phyloP scores from a whole-genome alignment of 2,888 invertebrate species.

The Saturnia japonica region DNA sequence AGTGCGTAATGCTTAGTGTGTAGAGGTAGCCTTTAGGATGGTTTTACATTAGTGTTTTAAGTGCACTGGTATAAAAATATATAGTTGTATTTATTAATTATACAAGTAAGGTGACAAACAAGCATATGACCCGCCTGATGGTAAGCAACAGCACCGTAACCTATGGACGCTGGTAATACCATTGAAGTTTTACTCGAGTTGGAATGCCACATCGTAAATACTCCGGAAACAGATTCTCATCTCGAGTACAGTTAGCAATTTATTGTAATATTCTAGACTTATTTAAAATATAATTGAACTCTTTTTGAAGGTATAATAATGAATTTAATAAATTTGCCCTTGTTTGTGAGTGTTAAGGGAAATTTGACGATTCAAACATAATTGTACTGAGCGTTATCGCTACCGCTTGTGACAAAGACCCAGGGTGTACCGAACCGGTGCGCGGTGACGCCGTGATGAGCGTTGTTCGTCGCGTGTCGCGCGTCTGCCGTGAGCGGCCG shows the following conservation, averaged over 20 bases:
- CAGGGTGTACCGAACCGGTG: neutral
- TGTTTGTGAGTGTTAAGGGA: neutral
- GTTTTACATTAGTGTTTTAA: neutral
- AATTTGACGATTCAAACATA: neutral
- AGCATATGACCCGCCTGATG: too few relatives aligned
- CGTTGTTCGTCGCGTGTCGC: constrained; percentile 3
- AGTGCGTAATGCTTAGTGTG: too few relatives aligned
- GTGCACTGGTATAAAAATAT: neutral
- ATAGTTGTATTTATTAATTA: neutral
- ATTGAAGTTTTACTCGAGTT: neutral
- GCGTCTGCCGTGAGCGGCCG: constrained; percentile 21
- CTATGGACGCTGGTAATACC: too few relatives aligned
- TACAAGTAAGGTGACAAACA: too few relatives aligned
- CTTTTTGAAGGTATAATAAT: too few relatives aligned
- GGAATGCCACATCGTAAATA: neutral
- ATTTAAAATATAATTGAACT: neutral
- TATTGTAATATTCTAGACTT: neutral
- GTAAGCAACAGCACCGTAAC: too few relatives aligned
- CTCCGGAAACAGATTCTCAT: neutral
- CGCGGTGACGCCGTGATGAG: neutral
- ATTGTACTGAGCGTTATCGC: neutral
- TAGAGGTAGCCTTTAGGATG: too few relatives aligned
- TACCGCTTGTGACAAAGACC: neutral
- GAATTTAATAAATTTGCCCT: too few relatives aligned
- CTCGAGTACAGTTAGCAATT: neutral